phyloP scores from a whole-genome alignment of 2,888 invertebrate genomes.

The Macrosiphum euphorbiae region DNA sequence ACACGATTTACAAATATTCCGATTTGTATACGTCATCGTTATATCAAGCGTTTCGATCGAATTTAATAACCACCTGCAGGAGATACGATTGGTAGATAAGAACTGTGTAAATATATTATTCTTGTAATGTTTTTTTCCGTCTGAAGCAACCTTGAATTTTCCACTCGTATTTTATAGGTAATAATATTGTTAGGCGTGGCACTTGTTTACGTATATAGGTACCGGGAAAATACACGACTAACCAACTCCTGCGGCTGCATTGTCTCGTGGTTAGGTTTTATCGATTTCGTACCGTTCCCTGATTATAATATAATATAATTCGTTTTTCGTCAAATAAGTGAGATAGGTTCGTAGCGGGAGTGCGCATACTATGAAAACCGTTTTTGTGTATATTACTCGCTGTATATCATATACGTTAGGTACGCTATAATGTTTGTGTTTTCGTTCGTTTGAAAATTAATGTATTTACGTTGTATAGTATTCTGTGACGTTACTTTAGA shows the following conservation, averaged over 20 bases:
- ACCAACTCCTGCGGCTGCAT: constrained; percentile 6
- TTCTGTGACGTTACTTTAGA: not conserved
- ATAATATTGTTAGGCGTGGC: constrained; percentile 19
- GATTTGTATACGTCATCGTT: not conserved
- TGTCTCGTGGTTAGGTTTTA: not conserved
- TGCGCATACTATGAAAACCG: not conserved
- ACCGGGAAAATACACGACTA: not conserved
- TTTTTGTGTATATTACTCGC: not conserved
- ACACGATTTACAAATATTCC: not conserved
- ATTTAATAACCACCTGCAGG: not conserved
- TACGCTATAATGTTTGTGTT: not conserved
- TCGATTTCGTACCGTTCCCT: constrained; percentile 6
- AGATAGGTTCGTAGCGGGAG: not conserved
- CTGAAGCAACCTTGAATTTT: not conserved
- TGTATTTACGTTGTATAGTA: not conserved
- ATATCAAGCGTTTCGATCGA: not conserved
- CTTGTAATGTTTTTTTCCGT: not conserved
- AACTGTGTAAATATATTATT: not conserved
- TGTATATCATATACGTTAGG: not conserved
- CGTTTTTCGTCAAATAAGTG: not conserved
- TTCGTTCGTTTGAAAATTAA: not conserved
- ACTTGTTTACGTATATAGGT: constrained; percentile 3
- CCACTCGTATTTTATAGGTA: not conserved
- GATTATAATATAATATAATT: constrained; percentile 1
- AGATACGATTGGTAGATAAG: not conserved